A percentile compares a stretch with the other conserved stretches of the same genome.
phyloP scores from a whole-genome alignment of 2,113 vertebrate genomes.

The Lutjanus erythropterus region DNA sequence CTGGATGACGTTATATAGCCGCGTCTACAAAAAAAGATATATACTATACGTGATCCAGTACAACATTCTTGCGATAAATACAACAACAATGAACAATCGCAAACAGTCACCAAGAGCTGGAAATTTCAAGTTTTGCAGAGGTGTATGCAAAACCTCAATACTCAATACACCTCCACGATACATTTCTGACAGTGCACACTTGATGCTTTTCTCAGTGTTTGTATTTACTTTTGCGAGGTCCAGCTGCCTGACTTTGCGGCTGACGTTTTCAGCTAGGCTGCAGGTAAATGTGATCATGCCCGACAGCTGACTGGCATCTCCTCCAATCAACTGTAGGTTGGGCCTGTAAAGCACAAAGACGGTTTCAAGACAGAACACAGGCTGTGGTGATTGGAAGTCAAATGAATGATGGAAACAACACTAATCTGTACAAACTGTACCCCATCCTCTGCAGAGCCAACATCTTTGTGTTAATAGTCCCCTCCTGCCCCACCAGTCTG shows the following conservation, averaged over 20 bases:
- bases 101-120: not conserved
- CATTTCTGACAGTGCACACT: not conserved
- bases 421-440: slow-evolving; percentile 80
- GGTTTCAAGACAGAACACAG: not conserved
- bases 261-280: slow-evolving; percentile 96
- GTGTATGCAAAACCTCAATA: too few relatives aligned
- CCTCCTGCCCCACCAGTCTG: slow-evolving; percentile 90
- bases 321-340: slow-evolving; percentile 95
- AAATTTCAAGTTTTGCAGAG: not conserved
- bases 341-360: slow-evolving; percentile 85
- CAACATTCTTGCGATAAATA: not conserved
- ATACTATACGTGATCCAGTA: not conserved
- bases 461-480: slow-evolving; percentile 93
- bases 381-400: not conserved
- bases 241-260: slow-evolving; percentile 96
- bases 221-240: slow-evolving; percentile 94
- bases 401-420: not conserved
- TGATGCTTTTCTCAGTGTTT: not conserved
- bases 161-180: too few relatives aligned
- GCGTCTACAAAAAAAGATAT: slow-evolving; percentile 84
- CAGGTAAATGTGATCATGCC: slow-evolving; percentile 99
- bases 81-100: not conserved
- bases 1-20: slow-evolving; percentile 98
- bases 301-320: slow-evolving; percentile 94
- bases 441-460: slow-evolving; percentile 94